A percentile compares a stretch with the other conserved stretches of the same genome.
These are phyloP conservation scores for Teinopalpus imperialis DNA, from an alignment of 2,888 invertebrate species.

Conservation along the genomic window DNA sequence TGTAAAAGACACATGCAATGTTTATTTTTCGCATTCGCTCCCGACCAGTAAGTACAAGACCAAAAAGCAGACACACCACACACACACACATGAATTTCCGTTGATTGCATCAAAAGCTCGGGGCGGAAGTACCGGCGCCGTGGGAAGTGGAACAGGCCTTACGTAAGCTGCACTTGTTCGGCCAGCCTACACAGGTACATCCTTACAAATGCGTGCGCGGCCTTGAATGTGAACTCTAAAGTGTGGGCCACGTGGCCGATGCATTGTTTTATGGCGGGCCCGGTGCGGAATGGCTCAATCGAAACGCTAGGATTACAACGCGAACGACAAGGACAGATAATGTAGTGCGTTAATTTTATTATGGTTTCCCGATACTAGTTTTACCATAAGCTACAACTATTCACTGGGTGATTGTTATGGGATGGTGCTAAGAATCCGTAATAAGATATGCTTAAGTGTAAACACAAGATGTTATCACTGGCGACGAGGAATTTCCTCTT, in stretches of 20 bases:
- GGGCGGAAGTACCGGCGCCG: constrained; percentile 62
- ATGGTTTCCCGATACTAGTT: too few relatives aligned
- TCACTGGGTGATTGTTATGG: too few relatives aligned
- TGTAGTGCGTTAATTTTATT: not conserved
- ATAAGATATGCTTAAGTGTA: too few relatives aligned
- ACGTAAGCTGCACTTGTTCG: constrained; percentile 78
- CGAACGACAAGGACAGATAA: constrained; percentile 19
- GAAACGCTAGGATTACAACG: constrained; percentile 40
- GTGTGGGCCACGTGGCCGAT: constrained; percentile 78
- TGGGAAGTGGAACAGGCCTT: constrained; percentile 76
- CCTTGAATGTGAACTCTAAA: constrained; percentile 80
- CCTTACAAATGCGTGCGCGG: constrained; percentile 81
- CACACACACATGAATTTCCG: constrained; percentile 6
- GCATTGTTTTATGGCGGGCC: constrained; percentile 78
- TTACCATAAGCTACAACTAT: too few relatives aligned
- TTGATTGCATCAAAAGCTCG: constrained; percentile 50
- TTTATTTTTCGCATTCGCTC: too few relatives aligned
- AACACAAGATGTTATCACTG: too few relatives aligned
- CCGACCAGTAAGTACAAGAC: constrained; percentile 1
- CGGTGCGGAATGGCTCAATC: constrained; percentile 56
- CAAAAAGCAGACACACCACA: not conserved
- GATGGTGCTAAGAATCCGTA: too few relatives aligned
- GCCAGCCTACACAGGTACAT: constrained; percentile 76
- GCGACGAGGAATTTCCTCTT: too few relatives aligned
- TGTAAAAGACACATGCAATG: too few relatives aligned